phyloP scores from a whole-genome alignment of 2,888 invertebrate species.

The Cheilosia vernalis region DNA sequence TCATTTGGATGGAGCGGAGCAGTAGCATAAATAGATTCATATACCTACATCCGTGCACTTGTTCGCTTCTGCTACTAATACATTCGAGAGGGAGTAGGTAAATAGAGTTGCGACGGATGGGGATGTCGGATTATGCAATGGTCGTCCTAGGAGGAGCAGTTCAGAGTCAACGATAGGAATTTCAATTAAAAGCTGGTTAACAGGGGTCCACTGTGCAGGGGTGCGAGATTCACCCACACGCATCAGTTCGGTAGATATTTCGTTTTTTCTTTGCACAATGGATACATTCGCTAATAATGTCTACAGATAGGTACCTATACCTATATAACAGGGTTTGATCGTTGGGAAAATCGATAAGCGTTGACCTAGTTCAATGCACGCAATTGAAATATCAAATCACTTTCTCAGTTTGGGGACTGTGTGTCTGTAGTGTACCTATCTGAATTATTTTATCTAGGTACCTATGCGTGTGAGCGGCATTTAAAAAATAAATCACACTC shows the following conservation, averaged over 20 bases:
- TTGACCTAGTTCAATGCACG: slow-evolving; percentile 75
- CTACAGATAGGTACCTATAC: background rate
- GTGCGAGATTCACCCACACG: slow-evolving; percentile 40
- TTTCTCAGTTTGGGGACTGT: slow-evolving; percentile 39
- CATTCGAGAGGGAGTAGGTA: background rate
- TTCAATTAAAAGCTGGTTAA: slow-evolving; percentile 60
- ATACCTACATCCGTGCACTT: slow-evolving; percentile 22
- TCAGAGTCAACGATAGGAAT: slow-evolving; percentile 52
- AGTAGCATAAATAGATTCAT: background rate
- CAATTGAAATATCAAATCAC: slow-evolving; percentile 72
- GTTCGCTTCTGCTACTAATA: slow-evolving; percentile 1
- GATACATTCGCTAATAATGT: slow-evolving; percentile 34
- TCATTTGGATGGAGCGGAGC: too few species aligned
- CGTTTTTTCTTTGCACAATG: too few species aligned
- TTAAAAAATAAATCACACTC: background rate
- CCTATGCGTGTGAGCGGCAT: background rate
- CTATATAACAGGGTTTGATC: slow-evolving; percentile 55
- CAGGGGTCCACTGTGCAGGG: slow-evolving; percentile 38
- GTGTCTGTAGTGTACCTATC: background rate
- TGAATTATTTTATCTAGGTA: slow-evolving; percentile 15
- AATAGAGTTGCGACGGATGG: slow-evolving; percentile 59
- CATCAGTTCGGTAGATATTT: slow-evolving; percentile 9
- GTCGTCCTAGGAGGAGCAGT: slow-evolving; percentile 70
- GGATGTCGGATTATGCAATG: slow-evolving; percentile 74
- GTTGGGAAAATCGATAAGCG: slow-evolving; percentile 70